A percentile compares a stretch with the other conserved stretches of the same genome.
These are phyloP conservation scores for Hydriomena furcata DNA, from an alignment of 2,888 invertebrate genomes.

Conservation along the genomic window DNA sequence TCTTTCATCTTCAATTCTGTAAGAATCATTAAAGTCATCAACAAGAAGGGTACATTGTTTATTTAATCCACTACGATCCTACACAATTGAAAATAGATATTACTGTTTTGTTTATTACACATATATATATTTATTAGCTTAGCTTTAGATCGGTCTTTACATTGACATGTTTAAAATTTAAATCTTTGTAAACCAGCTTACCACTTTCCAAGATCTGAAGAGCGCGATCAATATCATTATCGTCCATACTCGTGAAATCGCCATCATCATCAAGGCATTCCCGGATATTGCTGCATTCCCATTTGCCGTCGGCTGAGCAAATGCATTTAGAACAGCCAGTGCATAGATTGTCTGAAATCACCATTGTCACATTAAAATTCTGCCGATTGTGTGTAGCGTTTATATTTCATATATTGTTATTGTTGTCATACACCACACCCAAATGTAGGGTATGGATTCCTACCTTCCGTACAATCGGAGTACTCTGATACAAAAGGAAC, in stretches of 20 bases:
- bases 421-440: background rate
- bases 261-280: slow-evolving; percentile 39
- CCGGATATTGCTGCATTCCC: slow-evolving; percentile 51
- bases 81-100: no score
- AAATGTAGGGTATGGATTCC: slow-evolving; percentile 27
- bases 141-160: no score
- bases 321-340: slow-evolving; percentile 60
- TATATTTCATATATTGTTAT: background rate
- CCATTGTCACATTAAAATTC: background rate
- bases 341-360: slow-evolving; percentile 61
- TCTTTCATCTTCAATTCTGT: slow-evolving; percentile 35
- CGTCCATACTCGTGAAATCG: slow-evolving; percentile 22
- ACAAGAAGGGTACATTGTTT: no score
- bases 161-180: no score
- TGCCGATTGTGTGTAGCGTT: background rate
- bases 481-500: slow-evolving; percentile 67
- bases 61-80: no score
- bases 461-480: slow-evolving; percentile 65
- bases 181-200: slow-evolving; percentile 31
- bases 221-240: slow-evolving; percentile 41
- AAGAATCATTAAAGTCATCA: slow-evolving; percentile 4
- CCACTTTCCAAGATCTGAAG: slow-evolving; percentile 43
- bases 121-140: no score
- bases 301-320: slow-evolving; percentile 49
- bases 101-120: no score